phyloP scores from a whole-genome alignment of 2,888 invertebrate species.

The Melitaea athalia region DNA sequence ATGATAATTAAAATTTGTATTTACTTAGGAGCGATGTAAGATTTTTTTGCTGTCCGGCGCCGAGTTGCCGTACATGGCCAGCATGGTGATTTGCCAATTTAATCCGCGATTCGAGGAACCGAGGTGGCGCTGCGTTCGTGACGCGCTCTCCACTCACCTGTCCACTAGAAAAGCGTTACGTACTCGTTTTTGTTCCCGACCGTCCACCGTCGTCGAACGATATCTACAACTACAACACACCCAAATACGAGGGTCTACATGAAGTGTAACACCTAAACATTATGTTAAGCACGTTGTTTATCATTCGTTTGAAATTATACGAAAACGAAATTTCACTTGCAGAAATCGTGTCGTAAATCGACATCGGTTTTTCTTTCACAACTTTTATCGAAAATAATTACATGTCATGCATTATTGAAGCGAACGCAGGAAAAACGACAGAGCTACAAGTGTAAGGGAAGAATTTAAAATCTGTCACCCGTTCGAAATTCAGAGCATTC shows the following conservation, averaged over 20 bases:
- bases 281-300: slow-evolving; percentile 41
- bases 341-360: slow-evolving; percentile 58
- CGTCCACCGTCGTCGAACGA: slow-evolving; percentile 14
- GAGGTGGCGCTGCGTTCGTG: slow-evolving; percentile 53
- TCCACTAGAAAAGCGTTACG: slow-evolving; percentile 51
- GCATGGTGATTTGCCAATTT: slow-evolving; percentile 75
- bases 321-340: slow-evolving; percentile 48
- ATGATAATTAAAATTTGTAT: slow-evolving; percentile 81
- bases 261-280: slow-evolving; percentile 38
- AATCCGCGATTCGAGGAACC: slow-evolving; percentile 67
- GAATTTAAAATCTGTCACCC: slow-evolving; percentile 81
- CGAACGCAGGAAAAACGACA: slow-evolving; percentile 62
- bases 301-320: slow-evolving; percentile 42
- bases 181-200: slow-evolving; percentile 45
- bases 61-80: slow-evolving; percentile 64
- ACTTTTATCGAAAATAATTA: slow-evolving; percentile 72
- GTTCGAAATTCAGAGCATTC: slow-evolving; percentile 75
- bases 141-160: slow-evolving; percentile 33
- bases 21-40: slow-evolving; percentile 63
- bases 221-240: slow-evolving; percentile 17
- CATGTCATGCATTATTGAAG: slow-evolving; percentile 78
- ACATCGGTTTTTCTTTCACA: slow-evolving; percentile 53
- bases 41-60: slow-evolving; percentile 68
- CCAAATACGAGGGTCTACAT: slow-evolving; percentile 14
- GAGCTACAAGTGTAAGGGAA: slow-evolving; percentile 76